These are phyloP conservation scores for Bombus confusus DNA, from an alignment of 1,140 invertebrate species.

Conservation along the genomic window DNA sequence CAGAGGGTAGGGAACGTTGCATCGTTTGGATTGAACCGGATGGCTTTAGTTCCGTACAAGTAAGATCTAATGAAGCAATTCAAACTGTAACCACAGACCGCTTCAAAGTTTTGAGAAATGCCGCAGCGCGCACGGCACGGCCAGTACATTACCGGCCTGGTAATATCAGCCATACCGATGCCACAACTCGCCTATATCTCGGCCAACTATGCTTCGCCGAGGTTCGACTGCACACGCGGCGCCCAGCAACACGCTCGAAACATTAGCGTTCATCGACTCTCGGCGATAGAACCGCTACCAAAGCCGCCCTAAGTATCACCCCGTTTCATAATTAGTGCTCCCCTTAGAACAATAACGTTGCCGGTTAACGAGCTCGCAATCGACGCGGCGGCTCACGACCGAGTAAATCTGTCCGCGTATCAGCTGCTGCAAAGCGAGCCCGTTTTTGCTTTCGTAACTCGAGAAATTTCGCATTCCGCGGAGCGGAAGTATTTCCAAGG, in stretches of 20 bases:
- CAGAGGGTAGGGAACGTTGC: slow-evolving; percentile 14
- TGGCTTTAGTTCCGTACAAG: slow-evolving; percentile 52
- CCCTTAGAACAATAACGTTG: slow-evolving; percentile 18
- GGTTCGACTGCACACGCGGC: slow-evolving; percentile 38
- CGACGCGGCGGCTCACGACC: neutral
- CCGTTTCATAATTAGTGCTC: slow-evolving; percentile 23
- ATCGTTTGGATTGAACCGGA: slow-evolving; percentile 42
- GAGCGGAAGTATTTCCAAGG: too few species aligned
- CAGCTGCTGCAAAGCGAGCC: neutral
- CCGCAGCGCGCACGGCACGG: slow-evolving; percentile 42
- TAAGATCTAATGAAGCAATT: slow-evolving; percentile 70
- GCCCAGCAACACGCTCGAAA: slow-evolving; percentile 31
- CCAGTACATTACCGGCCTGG: slow-evolving; percentile 65
- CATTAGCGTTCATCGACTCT: slow-evolving; percentile 23
- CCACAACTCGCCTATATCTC: slow-evolving; percentile 63
- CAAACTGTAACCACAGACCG: slow-evolving; percentile 62
- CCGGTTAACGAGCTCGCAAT: neutral
- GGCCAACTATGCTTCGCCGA: slow-evolving; percentile 49
- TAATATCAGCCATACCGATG: slow-evolving; percentile 66
- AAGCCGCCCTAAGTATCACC: slow-evolving; percentile 14
- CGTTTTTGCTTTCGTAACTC: too few species aligned
- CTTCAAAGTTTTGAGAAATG: slow-evolving; percentile 70
- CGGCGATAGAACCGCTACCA: neutral
- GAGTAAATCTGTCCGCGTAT: neutral
- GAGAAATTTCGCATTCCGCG: too few species aligned